A percentile compares a stretch with the other conserved stretches of the same genome.
phyloP scores from a whole-genome alignment of 2,888 invertebrate species.

The Reticulitermes lucifugus region DNA sequence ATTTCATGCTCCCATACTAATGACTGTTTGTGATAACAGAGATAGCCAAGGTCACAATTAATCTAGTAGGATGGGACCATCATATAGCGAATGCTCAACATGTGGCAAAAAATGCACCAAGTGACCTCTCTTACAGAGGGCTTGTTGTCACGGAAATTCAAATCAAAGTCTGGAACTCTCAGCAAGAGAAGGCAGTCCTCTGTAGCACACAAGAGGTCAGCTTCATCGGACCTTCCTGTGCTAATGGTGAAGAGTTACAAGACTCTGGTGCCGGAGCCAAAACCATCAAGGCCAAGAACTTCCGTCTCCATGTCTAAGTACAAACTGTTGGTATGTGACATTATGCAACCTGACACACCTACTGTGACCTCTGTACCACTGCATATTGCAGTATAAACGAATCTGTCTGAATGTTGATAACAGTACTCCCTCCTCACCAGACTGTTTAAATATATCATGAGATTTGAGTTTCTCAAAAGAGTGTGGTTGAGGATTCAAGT shows the following conservation, averaged over 20 bases:
- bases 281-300: not conserved
- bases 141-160: conserved; percentile 12
- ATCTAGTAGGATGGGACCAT: too few relatives aligned
- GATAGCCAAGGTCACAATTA: too few relatives aligned
- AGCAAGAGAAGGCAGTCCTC: not conserved
- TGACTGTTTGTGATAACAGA: too few relatives aligned
- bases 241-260: conserved; percentile 38
- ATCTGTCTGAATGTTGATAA: not conserved
- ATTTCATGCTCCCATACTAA: too few relatives aligned
- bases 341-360: not conserved
- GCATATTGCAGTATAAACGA: not conserved
- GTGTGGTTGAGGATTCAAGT: too few relatives aligned
- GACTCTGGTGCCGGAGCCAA: not conserved
- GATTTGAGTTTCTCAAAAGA: too few relatives aligned
- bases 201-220: not conserved
- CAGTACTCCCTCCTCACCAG: not conserved
- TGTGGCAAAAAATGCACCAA: too few relatives aligned
- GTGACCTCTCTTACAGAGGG: not conserved
- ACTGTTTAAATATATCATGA: too few relatives aligned
- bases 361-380: not conserved
- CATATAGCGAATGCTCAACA: too few relatives aligned
- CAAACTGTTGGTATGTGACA: conserved; percentile 5
- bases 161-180: conserved; percentile 37
- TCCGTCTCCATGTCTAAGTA: not conserved
- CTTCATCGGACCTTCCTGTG: conserved; percentile 36